Evolutionary conservation across 2,113 vertebrate genomes (phyloP).

Genomic region (Lepisosteus osseus): DNA sequence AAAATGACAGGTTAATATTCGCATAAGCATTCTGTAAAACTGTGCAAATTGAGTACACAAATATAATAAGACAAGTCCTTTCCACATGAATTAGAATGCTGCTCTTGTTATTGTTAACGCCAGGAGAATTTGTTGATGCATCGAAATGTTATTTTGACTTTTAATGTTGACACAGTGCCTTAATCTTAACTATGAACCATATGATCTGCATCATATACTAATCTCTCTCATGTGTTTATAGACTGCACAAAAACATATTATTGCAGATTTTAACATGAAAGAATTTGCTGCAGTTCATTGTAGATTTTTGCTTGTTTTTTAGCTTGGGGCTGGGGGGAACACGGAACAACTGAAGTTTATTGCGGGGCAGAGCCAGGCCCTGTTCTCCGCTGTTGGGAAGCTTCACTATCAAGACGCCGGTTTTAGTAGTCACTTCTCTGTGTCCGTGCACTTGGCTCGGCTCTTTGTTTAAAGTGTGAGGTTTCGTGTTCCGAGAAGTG

Average conservation of each 20-base stretch:
- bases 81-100: too few species aligned
- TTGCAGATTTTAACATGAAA: constrained; percentile 54
- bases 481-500: constrained; percentile 55
- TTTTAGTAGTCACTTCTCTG: constrained; percentile 31
- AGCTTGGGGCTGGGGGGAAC: neutral
- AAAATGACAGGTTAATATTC: too few species aligned
- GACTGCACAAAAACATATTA: constrained; percentile 44
- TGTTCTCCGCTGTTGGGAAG: constrained; percentile 30
- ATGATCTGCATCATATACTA: constrained; percentile 40
- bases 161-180: constrained; percentile 28
- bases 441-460: constrained; percentile 38
- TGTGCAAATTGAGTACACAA: too few species aligned
- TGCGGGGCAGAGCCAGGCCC: constrained; percentile 34
- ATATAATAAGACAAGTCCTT: too few species aligned
- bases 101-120: constrained; percentile 35
- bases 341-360: constrained; percentile 25
- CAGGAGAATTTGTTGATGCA: constrained; percentile 53
- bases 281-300: constrained; percentile 32
- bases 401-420: constrained; percentile 28
- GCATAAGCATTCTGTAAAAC: too few species aligned
- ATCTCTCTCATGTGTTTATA: constrained; percentile 53
- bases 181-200: constrained; percentile 54
- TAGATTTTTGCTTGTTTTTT: constrained; percentile 31
- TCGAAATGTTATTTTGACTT: constrained; percentile 50
- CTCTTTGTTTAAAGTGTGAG: constrained; percentile 53